Percentiles rank a stretch among this genome's conserved stretches.
Conservation (phyloP, 2,797 vertebrate genomes). For the Cephalopachus bancanus region DNA sequence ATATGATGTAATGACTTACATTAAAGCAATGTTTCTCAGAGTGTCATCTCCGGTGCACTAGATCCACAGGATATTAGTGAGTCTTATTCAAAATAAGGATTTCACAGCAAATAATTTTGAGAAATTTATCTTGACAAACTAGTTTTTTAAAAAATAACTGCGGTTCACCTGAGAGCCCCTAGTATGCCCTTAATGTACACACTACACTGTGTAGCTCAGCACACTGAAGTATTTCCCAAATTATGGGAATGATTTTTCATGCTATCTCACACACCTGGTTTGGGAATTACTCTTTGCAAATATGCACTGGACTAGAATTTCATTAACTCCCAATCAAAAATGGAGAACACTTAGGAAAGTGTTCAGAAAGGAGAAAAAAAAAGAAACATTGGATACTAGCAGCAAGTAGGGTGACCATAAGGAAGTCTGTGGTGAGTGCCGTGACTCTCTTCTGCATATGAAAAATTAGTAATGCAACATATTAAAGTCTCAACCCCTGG, state of each 20-base stretch:
- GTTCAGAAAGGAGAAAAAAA: background rate
- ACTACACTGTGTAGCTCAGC: background rate
- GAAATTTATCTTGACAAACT: background rate
- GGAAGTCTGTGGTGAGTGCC: background rate
- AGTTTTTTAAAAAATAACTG: background rate
- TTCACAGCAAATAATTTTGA: background rate
- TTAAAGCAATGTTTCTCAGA: background rate
- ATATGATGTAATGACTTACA: rapidly evolving
- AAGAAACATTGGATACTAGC: background rate
- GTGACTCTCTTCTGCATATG: background rate
- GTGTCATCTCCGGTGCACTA: background rate
- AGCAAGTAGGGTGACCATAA: background rate
- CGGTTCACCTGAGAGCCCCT: background rate
- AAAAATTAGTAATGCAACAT: background rate
- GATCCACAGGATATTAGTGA: background rate
- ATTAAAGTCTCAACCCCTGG: background rate
- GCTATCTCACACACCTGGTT: background rate
- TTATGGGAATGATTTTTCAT: background rate
- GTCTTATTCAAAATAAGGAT: background rate
- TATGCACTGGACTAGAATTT: background rate
- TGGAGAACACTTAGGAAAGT: background rate
- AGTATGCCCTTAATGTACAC: background rate
- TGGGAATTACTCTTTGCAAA: background rate
- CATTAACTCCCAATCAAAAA: background rate
- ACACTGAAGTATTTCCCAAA: background rate